Base-by-base conservation (phyloP, 2,888 invertebrate species). In the Allophyes oxyacanthae region DNA sequence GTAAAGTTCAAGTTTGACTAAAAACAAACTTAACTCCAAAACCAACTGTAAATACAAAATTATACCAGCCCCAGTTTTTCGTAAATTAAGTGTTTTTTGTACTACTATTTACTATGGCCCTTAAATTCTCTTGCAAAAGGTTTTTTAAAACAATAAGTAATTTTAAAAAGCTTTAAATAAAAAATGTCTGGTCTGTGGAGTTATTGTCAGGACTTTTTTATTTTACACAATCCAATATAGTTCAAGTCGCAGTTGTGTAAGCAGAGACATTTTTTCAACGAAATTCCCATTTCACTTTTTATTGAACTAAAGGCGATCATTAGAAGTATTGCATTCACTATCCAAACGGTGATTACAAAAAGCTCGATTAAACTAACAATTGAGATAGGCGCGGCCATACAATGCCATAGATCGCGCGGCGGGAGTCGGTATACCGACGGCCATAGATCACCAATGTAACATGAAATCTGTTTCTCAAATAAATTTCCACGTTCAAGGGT, bases 291-390 rank as follows among this genome's bases (percentile, higher is more conserved):
- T 85, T 82, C 77, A 79, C 79, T 84, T 84, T 86, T 86, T 82
- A 80, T 73, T 42, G 54, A 82, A 80, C 74, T 52, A 58, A 56
- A 56, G 71, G 42, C 64, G 65, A 67, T 70, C 77, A 81, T 84
- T 80, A 81, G 65, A 82, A 62, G 60, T 69, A 81, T 79, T 79
- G 79, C 85, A 82, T 88, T 82, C 79, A 84, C 80, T 85, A 84
- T 84, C 67, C 82, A 82, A 88, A 86, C 83, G 75, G 83, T 83
- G 82, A 79, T 83, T 80, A 89, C 79, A 91, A 91, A 91, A 92
- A 91, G 76, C 83, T 89, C 85, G 84, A 91, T 91, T 90, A 92
- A 91, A 92, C 92, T 85, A 92, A 92, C 91, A 92, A 90, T 91
- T 89, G 86, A 83, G 85, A 86, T 79, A 86, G 81, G 78, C 81